These are phyloP conservation scores for Platycheirus albimanus DNA, from an alignment of 2,888 invertebrate species.

Conservation along the genomic window DNA sequence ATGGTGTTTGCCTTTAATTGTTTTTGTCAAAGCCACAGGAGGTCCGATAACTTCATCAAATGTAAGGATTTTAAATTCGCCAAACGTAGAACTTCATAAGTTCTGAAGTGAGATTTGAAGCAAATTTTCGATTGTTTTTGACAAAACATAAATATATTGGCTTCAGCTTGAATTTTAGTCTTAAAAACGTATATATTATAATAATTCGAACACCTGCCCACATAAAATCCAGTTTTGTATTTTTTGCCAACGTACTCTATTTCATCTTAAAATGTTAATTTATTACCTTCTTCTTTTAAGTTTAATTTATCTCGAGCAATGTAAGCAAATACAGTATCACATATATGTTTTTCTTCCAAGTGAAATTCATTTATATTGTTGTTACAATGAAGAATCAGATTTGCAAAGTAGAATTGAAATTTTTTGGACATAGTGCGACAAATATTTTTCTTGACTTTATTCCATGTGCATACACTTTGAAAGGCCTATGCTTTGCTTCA, in stretches of 20 bases:
- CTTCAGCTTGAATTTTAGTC: slow-evolving; percentile 8
- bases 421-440: background rate
- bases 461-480: no score
- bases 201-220: slow-evolving; percentile 21
- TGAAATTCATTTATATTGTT: slow-evolving; percentile 7
- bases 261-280: slow-evolving; percentile 21
- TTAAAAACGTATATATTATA: slow-evolving; percentile 27
- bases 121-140: slow-evolving; percentile 27
- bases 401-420: slow-evolving; percentile 10
- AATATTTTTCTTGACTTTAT: no score
- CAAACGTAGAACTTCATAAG: slow-evolving; percentile 13
- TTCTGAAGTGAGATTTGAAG: slow-evolving; percentile 30
- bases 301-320: background rate
- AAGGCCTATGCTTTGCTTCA: no score
- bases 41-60: slow-evolving; percentile 22
- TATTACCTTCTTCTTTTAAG: slow-evolving; percentile 9
- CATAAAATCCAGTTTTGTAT: slow-evolving; percentile 20
- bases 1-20: slow-evolving; percentile 19
- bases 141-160: slow-evolving; percentile 25
- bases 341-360: background rate
- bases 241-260: slow-evolving; percentile 15
- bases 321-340: slow-evolving; percentile 3
- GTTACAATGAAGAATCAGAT: slow-evolving; percentile 18
- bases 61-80: slow-evolving; percentile 7
- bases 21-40: slow-evolving; percentile 24